These are phyloP conservation scores for Calypte anna DNA, from an alignment of 2,113 vertebrate species.

Conservation along the genomic window DNA sequence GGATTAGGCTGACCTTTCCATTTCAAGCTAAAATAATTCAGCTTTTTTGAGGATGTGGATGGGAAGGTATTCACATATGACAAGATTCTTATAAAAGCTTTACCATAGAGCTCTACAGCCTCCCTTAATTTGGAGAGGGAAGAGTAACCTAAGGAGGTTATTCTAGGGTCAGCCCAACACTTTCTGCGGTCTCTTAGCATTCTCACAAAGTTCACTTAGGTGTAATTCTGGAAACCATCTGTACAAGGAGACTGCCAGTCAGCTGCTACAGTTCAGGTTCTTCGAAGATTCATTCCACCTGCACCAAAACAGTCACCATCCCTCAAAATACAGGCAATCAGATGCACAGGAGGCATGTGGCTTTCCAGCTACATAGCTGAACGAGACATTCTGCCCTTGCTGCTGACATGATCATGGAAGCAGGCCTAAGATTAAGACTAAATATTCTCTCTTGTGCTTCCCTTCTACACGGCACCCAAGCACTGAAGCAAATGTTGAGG, in stretches of 20 bases:
- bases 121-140: background rate
- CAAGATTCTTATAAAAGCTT: background rate
- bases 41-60: background rate
- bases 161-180: background rate
- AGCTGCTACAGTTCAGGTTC: background rate
- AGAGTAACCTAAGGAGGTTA: background rate
- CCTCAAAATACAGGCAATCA: background rate
- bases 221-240: conserved; percentile 27
- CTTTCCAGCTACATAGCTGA: background rate
- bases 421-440: background rate
- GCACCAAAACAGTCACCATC: conserved; percentile 1
- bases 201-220: conserved; percentile 7
- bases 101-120: background rate
- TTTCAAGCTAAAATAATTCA: background rate
- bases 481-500: background rate
- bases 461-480: background rate
- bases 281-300: background rate
- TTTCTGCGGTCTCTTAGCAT: background rate
- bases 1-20: background rate
- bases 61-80: background rate
- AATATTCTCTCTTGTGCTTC: background rate
- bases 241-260: background rate
- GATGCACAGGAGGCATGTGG: fast-evolving
- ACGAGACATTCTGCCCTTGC: background rate
- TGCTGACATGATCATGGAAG: background rate